These are phyloP conservation scores for Drosophila punjabiensis DNA, from an alignment of 1,140 invertebrate species.

Conservation along the genomic window DNA sequence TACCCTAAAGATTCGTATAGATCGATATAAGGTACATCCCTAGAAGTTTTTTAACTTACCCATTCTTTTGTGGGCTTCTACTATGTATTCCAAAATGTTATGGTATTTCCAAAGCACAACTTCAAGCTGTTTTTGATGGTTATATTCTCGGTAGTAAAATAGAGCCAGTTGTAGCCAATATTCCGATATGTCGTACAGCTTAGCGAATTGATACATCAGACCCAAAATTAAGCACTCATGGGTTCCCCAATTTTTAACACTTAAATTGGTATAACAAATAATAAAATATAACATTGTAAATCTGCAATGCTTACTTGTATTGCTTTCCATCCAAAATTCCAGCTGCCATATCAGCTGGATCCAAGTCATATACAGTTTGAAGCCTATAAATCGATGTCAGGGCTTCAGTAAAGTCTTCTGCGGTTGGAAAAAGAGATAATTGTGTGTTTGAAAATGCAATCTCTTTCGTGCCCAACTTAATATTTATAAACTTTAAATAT, in stretches of 20 bases:
- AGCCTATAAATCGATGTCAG: slow-evolving; percentile 20
- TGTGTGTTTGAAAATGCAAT: neutral
- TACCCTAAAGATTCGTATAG: no score
- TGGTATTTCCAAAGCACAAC: slow-evolving; percentile 16
- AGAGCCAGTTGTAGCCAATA: slow-evolving; percentile 30
- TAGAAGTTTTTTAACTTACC: neutral
- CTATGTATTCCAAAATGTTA: slow-evolving; percentile 16
- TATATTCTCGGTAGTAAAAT: neutral
- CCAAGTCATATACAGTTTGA: slow-evolving; percentile 19
- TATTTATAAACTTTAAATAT: slow-evolving; percentile 8
- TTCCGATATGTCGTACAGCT: slow-evolving; percentile 10
- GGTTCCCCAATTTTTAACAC: slow-evolving; percentile 1
- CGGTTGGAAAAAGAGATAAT: neutral
- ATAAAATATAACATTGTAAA: neutral
- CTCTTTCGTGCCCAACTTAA: neutral
- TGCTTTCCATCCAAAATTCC: slow-evolving; percentile 9
- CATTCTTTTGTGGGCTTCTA: slow-evolving; percentile 28
- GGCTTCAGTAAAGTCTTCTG: slow-evolving; percentile 16
- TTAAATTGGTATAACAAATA: neutral
- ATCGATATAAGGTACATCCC: no score
- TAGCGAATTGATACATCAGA: slow-evolving; percentile 5
- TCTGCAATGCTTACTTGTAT: slow-evolving; percentile 4
- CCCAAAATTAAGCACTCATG: slow-evolving; percentile 29
- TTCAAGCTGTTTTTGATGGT: neutral
- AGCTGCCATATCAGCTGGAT: slow-evolving; percentile 4